Evolutionary conservation across 2,797 vertebrate genomes (phyloP).

Genomic region (Ibycter americanus): DNA sequence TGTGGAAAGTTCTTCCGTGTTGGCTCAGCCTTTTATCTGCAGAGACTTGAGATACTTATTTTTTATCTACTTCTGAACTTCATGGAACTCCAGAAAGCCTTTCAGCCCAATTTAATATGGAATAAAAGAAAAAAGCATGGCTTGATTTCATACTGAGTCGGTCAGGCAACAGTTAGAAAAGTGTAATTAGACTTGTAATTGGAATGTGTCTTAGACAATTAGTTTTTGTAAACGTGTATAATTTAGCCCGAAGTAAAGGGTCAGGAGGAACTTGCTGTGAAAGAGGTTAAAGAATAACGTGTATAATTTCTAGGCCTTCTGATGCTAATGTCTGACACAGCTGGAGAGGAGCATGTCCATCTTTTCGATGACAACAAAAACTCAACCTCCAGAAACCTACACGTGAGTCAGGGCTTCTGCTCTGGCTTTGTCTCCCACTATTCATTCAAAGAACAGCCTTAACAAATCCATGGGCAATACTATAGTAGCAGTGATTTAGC

Average conservation of each 20-base stretch:
- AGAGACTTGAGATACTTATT: background rate
- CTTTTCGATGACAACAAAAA: background rate
- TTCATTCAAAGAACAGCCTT: background rate
- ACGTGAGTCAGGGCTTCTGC: background rate
- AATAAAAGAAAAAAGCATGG: background rate
- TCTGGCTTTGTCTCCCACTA: background rate
- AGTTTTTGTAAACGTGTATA: background rate
- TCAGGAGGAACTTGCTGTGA: background rate
- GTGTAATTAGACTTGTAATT: constrained; percentile 41
- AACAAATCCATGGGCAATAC: background rate
- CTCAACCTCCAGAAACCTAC: background rate
- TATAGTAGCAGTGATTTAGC: background rate
- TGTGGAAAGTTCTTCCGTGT: background rate
- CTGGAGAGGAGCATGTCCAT: background rate
- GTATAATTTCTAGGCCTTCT: background rate
- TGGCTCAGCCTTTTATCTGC: background rate
- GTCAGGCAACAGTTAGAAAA: background rate
- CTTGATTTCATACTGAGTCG: background rate
- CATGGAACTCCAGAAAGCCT: background rate
- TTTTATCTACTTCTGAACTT: background rate
- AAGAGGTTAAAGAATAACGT: background rate
- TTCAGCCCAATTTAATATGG: background rate
- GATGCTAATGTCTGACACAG: background rate
- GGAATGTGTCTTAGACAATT: background rate
- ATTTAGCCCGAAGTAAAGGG: background rate